Evolutionary conservation across 2,113 vertebrate species (phyloP).

Genomic region (Leptobrachium ailaonicum): DNA sequence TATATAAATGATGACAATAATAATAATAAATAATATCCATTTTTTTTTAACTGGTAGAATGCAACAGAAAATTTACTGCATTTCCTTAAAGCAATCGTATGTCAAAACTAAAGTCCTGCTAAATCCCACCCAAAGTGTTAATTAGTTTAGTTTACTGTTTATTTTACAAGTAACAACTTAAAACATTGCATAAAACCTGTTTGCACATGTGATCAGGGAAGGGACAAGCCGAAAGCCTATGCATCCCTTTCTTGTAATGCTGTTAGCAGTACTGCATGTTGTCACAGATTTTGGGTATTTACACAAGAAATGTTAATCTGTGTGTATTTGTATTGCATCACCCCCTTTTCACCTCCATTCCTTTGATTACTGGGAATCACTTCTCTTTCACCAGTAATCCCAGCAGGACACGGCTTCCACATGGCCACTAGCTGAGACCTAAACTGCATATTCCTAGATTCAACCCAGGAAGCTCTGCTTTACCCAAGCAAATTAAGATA

Average conservation of each 20-base stretch:
- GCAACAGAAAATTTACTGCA: no score
- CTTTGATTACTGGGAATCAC: conserved; percentile 8
- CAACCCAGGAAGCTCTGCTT: conserved; percentile 21
- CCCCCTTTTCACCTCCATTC: conserved; percentile 10
- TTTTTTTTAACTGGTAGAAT: no score
- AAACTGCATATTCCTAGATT: neutral
- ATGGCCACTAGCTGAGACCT: neutral
- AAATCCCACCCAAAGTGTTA: neutral
- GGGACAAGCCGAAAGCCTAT: neutral
- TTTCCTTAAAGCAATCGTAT: no score
- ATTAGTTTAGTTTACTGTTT: neutral
- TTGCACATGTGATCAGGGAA: neutral
- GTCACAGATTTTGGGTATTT: neutral
- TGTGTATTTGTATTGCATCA: conserved; percentile 7
- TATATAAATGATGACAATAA: no score
- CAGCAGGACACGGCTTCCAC: conserved; percentile 23
- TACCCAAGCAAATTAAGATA: neutral
- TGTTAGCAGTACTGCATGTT: neutral
- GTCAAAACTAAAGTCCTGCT: neutral
- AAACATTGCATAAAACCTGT: neutral
- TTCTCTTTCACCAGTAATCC: conserved; percentile 28
- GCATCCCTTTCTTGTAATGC: neutral
- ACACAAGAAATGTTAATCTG: neutral
- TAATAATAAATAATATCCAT: no score
- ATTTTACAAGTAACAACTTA: neutral